Evolutionary conservation across 35 echinoderm and acorn worm species (phyloP).

Genomic region (Eucidaris tribuloides): DNA sequence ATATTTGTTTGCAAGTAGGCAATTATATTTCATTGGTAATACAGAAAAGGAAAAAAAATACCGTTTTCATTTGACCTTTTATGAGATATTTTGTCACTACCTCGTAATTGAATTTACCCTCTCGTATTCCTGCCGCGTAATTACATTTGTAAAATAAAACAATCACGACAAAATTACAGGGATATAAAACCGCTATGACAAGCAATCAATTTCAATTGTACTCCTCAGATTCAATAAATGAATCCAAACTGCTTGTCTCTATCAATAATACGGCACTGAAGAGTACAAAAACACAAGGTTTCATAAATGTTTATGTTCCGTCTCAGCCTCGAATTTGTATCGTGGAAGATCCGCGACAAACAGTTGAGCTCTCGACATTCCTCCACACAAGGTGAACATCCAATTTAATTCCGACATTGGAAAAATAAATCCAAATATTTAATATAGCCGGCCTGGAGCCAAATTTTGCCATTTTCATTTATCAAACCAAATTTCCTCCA

Average conservation of each 20-base stretch:
- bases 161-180: constrained; percentile 23
- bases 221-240: constrained; percentile 22
- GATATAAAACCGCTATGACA: neutral
- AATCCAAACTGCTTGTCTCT: constrained; percentile 27
- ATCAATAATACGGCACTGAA: neutral
- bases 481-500: constrained; percentile 25
- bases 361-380: constrained; percentile 16
- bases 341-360: neutral
- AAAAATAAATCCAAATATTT: constrained; percentile 42
- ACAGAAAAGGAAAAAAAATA: no score
- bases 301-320: constrained; percentile 31
- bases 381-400: constrained; percentile 9
- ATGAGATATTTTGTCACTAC: constrained; percentile 14
- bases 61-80: neutral
- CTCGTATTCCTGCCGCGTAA: constrained; percentile 7
- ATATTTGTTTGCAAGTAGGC: no score
- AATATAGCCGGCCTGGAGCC: constrained; percentile 28
- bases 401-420: constrained; percentile 31
- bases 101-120: constrained; percentile 25
- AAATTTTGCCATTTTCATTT: constrained; percentile 42
- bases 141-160: constrained; percentile 39
- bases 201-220: constrained; percentile 34
- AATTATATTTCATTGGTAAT: no score
- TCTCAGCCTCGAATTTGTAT: neutral
- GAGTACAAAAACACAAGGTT: constrained; percentile 4